Conservation (phyloP, 2,888 invertebrate genomes). For the Euplexia lucipara region DNA sequence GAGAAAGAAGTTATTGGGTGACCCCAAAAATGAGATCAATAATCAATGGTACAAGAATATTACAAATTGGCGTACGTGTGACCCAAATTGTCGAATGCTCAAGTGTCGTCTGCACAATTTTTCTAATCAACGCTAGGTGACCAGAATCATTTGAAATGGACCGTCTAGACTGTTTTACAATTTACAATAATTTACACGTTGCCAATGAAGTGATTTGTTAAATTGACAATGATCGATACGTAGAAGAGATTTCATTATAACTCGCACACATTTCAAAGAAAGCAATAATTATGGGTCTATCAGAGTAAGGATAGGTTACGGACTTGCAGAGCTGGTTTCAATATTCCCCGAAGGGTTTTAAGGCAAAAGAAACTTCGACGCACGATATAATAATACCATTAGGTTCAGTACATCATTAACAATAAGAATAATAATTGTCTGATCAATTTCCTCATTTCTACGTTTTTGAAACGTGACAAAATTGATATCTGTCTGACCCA, state of each 20-base stretch:
- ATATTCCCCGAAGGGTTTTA: too few relatives aligned
- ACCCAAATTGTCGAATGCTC: slow-evolving; percentile 75
- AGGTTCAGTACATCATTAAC: too few relatives aligned
- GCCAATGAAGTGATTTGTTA: slow-evolving; percentile 47
- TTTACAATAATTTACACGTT: slow-evolving; percentile 77
- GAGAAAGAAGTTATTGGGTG: slow-evolving; percentile 27
- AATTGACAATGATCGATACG: slow-evolving; percentile 47
- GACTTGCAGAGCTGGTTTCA: too few relatives aligned
- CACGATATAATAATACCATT: too few relatives aligned
- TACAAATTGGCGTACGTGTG: slow-evolving; percentile 66
- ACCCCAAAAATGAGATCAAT: slow-evolving; percentile 66
- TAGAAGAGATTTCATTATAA: slow-evolving; percentile 1
- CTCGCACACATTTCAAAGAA: background rate
- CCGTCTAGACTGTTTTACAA: slow-evolving; percentile 82
- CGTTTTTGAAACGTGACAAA: too few relatives aligned
- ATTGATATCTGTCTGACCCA: too few relatives aligned
- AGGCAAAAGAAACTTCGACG: too few relatives aligned
- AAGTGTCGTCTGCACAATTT: slow-evolving; percentile 69
- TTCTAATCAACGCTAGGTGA: slow-evolving; percentile 78
- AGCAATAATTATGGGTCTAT: background rate
- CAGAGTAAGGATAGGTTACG: too few relatives aligned
- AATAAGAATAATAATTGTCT: too few relatives aligned
- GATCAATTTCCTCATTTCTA: too few relatives aligned
- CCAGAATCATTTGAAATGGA: slow-evolving; percentile 80
- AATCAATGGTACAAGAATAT: slow-evolving; percentile 62